Conservation (phyloP, 30 jellyfish, hydroid and myxozoan genomes). For the Turritopsis dohrnii region DNA sequence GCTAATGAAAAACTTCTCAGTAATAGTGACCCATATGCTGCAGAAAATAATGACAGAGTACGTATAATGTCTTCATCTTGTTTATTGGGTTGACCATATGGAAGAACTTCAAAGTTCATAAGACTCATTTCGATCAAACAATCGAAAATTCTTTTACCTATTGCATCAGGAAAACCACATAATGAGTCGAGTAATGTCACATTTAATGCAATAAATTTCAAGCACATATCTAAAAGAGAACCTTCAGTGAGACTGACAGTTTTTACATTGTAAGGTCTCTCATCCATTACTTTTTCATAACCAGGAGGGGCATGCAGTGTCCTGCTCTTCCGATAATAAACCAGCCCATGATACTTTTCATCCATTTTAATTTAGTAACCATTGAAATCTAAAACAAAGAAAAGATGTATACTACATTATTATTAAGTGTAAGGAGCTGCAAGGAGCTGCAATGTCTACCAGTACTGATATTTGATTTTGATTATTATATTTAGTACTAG, state of each 20-base stretch:
- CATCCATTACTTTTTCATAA: constrained; percentile 3
- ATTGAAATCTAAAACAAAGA: background rate
- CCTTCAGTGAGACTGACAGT: background rate
- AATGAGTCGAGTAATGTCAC: constrained; percentile 7
- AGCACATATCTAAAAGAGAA: constrained; percentile 2
- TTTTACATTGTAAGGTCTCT: background rate
- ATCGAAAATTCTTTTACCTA: background rate
- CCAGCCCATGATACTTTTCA: background rate
- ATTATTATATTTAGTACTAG: too few species aligned
- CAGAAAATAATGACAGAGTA: background rate
- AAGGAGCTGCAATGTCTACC: too few species aligned
- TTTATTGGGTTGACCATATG: background rate
- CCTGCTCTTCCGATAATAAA: background rate
- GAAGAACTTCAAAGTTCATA: background rate
- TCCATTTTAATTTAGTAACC: background rate
- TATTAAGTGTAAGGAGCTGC: too few species aligned
- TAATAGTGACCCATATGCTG: constrained; percentile 12
- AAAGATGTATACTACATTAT: too few species aligned
- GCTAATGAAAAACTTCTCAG: constrained; percentile 3
- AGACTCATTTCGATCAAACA: background rate
- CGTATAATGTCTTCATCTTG: background rate
- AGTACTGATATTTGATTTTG: too few species aligned
- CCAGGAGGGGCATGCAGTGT: background rate
- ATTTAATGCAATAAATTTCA: background rate
- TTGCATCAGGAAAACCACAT: constrained; percentile 2